phyloP scores from a whole-genome alignment of 2,113 vertebrate genomes.

The Seriola aureovittata region DNA sequence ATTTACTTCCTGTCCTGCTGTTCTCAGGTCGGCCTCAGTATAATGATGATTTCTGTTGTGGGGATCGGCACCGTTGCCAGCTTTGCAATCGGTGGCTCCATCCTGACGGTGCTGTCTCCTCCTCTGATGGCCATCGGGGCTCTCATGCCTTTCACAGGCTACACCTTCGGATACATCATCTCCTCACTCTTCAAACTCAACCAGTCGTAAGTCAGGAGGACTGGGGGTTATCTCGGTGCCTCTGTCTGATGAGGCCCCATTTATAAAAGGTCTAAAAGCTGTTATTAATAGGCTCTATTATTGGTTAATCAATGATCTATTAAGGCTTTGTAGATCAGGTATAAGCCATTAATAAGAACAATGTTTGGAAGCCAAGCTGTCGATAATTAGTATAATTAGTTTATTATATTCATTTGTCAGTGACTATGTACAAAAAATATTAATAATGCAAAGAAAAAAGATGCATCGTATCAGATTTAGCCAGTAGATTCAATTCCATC shows the following conservation, averaged over 20 bases:
- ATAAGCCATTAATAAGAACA: too few species aligned
- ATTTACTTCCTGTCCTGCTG: neutral
- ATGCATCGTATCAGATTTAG: too few species aligned
- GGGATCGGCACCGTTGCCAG: slow-evolving; percentile 44
- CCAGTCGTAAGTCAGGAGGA: slow-evolving; percentile 73
- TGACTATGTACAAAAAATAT: too few species aligned
- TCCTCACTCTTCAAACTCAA: slow-evolving; percentile 83
- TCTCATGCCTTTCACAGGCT: slow-evolving; percentile 88
- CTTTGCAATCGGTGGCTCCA: slow-evolving; percentile 50
- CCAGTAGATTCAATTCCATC: too few species aligned
- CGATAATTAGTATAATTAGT: too few species aligned
- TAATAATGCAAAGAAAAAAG: too few species aligned
- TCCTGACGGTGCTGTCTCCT: slow-evolving; percentile 76
- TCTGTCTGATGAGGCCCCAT: neutral
- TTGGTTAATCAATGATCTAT: neutral
- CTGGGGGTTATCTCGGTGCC: neutral
- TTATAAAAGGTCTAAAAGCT: neutral
- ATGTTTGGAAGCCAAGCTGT: too few species aligned
- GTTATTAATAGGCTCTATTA: neutral
- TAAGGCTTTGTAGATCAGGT: neutral
- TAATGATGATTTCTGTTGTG: slow-evolving; percentile 63
- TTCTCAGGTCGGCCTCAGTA: slow-evolving; percentile 78
- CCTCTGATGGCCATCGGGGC: slow-evolving; percentile 79
- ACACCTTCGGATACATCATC: slow-evolving; percentile 84
- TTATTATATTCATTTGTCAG: too few species aligned